phyloP scores from a whole-genome alignment of 2,888 invertebrate species.

The Bibio marci region DNA sequence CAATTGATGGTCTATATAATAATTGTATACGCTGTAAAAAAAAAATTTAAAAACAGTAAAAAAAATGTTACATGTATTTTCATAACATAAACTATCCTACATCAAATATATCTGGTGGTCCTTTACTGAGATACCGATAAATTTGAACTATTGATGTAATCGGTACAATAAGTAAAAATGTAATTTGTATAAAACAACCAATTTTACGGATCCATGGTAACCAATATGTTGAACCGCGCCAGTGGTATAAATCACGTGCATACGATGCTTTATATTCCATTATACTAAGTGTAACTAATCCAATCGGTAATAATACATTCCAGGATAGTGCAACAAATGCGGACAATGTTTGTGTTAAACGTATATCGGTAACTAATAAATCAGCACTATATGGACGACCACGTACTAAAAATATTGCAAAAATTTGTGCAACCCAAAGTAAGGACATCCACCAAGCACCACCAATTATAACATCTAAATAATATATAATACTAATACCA shows the following conservation, averaged over 20 bases:
- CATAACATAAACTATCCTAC: conserved; percentile 28
- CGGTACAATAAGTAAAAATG: conserved; percentile 54
- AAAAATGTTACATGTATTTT: background rate
- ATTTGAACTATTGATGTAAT: conserved; percentile 38
- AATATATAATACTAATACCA: conserved; percentile 68
- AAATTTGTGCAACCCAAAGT: conserved; percentile 55
- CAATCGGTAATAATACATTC: conserved; percentile 73
- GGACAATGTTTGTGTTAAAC: conserved; percentile 35
- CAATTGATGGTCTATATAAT: conserved; percentile 51
- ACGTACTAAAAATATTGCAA: conserved; percentile 71
- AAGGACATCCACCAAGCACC: conserved; percentile 79
- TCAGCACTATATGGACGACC: conserved; percentile 70
- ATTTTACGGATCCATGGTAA: conserved; percentile 62
- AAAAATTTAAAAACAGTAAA: background rate
- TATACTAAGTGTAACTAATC: conserved; percentile 54
- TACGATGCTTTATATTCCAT: conserved; percentile 54
- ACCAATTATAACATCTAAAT: conserved; percentile 66
- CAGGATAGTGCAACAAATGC: conserved; percentile 64
- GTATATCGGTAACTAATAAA: conserved; percentile 25
- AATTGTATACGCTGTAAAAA: conserved; percentile 58
- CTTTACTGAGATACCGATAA: conserved; percentile 60
- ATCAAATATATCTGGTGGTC: conserved; percentile 74
- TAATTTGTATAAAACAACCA: conserved; percentile 58
- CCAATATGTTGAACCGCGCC: conserved; percentile 57
- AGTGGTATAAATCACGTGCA: conserved; percentile 47